Evolutionary conservation across 2,113 vertebrate genomes (phyloP).

Genomic region (Cathartes aura): DNA sequence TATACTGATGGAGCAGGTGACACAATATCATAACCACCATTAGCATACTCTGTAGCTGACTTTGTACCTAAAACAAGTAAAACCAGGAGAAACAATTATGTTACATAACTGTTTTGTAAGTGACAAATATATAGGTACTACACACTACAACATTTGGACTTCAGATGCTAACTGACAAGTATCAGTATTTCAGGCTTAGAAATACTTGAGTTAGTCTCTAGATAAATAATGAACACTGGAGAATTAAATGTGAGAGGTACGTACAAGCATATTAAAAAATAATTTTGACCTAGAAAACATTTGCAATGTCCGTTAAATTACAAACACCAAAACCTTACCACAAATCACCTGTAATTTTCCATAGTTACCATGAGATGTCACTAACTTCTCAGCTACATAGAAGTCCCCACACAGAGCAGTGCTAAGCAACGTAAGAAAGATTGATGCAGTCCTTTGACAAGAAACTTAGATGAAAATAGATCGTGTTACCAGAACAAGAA

Average conservation of each 20-base stretch:
- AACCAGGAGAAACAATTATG: background rate
- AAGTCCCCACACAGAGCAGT: background rate
- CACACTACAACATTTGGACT: accelerated
- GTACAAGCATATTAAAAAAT: background rate
- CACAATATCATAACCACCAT: constrained; percentile 69
- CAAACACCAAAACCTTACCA: background rate
- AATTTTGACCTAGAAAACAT: background rate
- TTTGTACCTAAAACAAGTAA: constrained; percentile 81
- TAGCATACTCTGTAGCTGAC: constrained; percentile 74
- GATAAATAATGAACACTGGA: background rate
- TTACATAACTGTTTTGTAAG: background rate
- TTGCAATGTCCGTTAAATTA: background rate
- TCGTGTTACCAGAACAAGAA: background rate
- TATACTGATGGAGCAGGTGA: constrained; percentile 70
- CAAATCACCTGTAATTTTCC: constrained; percentile 17
- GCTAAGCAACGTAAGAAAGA: background rate
- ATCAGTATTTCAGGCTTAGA: background rate
- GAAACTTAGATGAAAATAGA: background rate
- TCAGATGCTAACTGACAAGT: background rate
- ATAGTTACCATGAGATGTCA: constrained; percentile 67
- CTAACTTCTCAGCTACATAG: constrained; percentile 10
- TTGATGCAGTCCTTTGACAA: background rate
- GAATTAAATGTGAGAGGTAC: background rate
- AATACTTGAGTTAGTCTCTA: background rate
- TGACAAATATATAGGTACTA: background rate